phyloP scores from a whole-genome alignment of 53 echinoderm and acorn worm species.

The Echinarachnius parma region DNA sequence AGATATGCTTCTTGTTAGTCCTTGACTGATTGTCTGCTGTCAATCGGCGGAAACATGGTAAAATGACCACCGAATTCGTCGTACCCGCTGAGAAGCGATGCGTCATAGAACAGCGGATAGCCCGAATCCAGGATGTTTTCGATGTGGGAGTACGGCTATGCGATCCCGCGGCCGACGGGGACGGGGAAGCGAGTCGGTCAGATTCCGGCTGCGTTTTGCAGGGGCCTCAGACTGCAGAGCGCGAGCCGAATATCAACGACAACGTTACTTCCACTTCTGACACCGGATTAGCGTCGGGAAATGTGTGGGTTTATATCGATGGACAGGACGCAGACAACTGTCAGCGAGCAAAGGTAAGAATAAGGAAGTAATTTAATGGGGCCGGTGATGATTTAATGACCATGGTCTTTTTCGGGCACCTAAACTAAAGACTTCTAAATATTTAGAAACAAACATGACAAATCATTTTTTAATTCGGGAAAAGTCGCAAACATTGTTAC shows the following conservation, averaged over 20 bases:
- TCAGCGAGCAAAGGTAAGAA: constrained; percentile 28
- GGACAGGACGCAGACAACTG: neutral
- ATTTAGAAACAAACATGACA: too few relatives aligned
- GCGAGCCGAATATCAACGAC: neutral
- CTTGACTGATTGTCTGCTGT: too few relatives aligned
- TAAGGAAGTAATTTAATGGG: too few relatives aligned
- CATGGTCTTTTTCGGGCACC: too few relatives aligned
- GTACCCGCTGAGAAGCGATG: constrained; percentile 31
- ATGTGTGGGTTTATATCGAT: constrained; percentile 14
- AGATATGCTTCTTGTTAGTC: too few relatives aligned
- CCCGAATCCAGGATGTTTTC: constrained; percentile 13
- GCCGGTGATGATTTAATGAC: too few relatives aligned
- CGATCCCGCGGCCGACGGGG: neutral
- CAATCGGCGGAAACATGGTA: constrained; percentile 41
- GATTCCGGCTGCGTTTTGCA: constrained; percentile 22
- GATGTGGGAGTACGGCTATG: neutral
- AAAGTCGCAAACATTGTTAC: too few relatives aligned
- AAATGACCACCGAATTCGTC: constrained; percentile 35
- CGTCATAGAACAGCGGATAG: neutral
- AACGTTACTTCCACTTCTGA: neutral
- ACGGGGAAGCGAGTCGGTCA: neutral
- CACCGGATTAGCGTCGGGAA: neutral
- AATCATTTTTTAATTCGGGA: too few relatives aligned
- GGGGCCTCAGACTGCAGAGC: too few relatives aligned
- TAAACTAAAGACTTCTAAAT: too few relatives aligned